phyloP scores from a whole-genome alignment of 2,888 invertebrate species.

The Leptarthrus brevirostris region DNA sequence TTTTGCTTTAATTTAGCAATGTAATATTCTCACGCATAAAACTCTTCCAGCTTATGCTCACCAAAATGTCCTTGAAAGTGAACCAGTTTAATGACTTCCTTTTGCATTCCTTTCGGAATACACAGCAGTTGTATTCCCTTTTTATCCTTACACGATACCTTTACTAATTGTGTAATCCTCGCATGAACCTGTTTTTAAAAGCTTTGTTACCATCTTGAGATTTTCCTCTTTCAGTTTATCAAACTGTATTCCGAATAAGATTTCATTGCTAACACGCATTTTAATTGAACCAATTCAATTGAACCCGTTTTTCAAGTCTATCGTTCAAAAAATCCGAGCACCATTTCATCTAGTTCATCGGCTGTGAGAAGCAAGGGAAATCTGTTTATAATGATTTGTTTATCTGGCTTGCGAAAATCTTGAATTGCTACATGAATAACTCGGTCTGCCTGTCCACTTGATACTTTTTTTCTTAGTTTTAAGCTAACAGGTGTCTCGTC shows the following conservation, averaged over 20 bases:
- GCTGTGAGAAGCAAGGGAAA: neutral
- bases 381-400: conserved; percentile 5
- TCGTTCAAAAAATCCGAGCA: too few species aligned
- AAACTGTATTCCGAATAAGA: conserved; percentile 20
- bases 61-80: neutral
- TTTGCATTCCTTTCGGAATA: conserved; percentile 60
- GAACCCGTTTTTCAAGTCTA: neutral
- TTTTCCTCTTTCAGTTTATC: conserved; percentile 46
- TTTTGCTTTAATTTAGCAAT: conserved; percentile 18
- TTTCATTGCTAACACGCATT: neutral
- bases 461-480: too few species aligned
- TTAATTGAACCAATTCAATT: neutral
- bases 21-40: neutral
- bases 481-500: too few species aligned
- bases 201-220: conserved; percentile 18
- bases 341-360: neutral
- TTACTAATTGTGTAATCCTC: conserved; percentile 29
- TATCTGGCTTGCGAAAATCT: conserved; percentile 51
- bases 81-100: conserved; percentile 59
- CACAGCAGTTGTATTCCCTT: conserved; percentile 47
- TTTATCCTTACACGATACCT: conserved; percentile 32
- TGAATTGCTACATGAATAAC: too few species aligned
- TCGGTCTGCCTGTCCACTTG: too few species aligned
- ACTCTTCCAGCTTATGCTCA: neutral
- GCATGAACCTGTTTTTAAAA: conserved; percentile 42